Evolutionary conservation across 2,113 vertebrate species (phyloP).

Genomic region (Micromys minutus): DNA sequence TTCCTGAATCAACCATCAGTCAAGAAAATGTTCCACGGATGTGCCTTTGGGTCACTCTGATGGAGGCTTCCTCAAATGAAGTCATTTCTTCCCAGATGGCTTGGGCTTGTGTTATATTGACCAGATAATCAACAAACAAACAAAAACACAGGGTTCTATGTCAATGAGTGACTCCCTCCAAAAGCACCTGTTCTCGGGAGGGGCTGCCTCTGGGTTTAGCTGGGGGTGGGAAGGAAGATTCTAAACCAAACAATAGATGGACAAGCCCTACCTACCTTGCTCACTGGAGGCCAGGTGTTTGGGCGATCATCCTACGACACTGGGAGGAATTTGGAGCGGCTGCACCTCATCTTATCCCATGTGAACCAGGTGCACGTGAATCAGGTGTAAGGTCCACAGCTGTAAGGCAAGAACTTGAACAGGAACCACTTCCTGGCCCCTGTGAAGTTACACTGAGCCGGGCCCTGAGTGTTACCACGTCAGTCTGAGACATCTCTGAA

Average conservation of each 20-base stretch:
- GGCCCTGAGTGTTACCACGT: not conserved
- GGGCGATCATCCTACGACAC: not conserved
- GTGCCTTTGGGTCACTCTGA: not conserved
- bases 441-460: not conserved
- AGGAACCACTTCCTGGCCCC: not conserved
- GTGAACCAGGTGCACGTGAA: too few relatives aligned
- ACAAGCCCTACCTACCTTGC: not conserved
- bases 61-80: not conserved
- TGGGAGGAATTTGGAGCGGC: not conserved
- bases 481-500: not conserved
- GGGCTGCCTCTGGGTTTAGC: accelerated
- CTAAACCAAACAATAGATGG: not conserved
- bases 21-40: not conserved
- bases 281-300: too few relatives aligned
- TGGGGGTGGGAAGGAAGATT: not conserved
- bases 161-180: not conserved
- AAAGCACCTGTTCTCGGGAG: not conserved
- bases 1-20: not conserved
- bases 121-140: not conserved
- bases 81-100: not conserved
- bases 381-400: too few relatives aligned
- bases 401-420: too few relatives aligned
- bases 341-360: not conserved
- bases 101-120: not conserved
- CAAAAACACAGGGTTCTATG: not conserved